Evolutionary conservation across 2,113 vertebrate species (phyloP), one percentile per base, ranked within the genome.

Genomic region (Oceanites oceanicus): DNA sequence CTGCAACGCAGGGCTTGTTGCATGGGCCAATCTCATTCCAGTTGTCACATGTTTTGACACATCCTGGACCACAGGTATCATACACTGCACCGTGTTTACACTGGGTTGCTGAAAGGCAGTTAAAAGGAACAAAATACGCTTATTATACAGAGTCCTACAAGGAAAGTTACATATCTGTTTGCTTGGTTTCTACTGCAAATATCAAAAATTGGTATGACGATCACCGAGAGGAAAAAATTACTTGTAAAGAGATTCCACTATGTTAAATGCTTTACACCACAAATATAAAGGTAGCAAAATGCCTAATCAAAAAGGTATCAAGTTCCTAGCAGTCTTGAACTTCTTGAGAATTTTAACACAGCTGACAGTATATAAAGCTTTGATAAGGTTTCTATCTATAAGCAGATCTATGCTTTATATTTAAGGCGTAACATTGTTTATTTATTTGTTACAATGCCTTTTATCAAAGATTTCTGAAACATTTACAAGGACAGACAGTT

Each of bases 11-110:
- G 2, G 99, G 99, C 90, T 98, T 99, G 85, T 94, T 97, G 96
- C 99, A 99, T 1, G 99, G 99, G 5, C 99, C 98, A 4, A 99
- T 99, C 98, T 99, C 99, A 12, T 99, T 99, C 99, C 99, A 99
- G 98, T 99, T 99, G 97, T 99, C 99, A 65, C 99, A 99, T 30
- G 99, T 99, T 97, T 99, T 99, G 90, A 98, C 97, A 88, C 99
- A 99, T 87, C 99, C 99, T 0, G 99, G 99, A 6, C 99, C 99
- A 26, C 99, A 99, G n/a, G 99, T 99, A 76, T 99, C 98, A 10
- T 99, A 99, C 53, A 99, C 98, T 2, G 99, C 99, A 1, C 99
- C 99, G 0, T 99, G 99, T 96, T 99, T 99, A 90, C 99, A 99
- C 93, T 99, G 99, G 7, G 99, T 99, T 70, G 99, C 99, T 98